Evolutionary conservation across 1,140 invertebrate species (phyloP).

Genomic region (Chironomus tepperi): DNA sequence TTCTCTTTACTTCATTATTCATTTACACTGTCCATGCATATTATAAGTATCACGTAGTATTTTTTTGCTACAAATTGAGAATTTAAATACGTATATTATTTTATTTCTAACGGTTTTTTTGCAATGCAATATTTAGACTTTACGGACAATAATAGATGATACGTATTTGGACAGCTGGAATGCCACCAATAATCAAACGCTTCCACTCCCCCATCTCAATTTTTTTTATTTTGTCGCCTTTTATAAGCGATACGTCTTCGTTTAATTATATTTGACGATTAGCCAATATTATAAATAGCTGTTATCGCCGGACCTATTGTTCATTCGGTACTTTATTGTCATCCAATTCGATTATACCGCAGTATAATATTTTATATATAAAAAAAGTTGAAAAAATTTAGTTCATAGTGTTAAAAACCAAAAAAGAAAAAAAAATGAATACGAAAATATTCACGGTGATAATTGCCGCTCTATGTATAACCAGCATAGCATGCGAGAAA

Average conservation of each 20-base stretch:
- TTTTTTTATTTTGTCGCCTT: not conserved
- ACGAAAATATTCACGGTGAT: constrained; percentile 5
- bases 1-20: too few species aligned
- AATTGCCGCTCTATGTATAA: constrained; percentile 27
- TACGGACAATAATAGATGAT: not conserved
- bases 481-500: constrained; percentile 31
- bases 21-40: too few species aligned
- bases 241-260: not conserved
- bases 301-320: not conserved
- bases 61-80: too few species aligned
- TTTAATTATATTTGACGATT: not conserved
- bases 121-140: too few species aligned
- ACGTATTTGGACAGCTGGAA: constrained; percentile 6
- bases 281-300: constrained; percentile 14
- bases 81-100: too few species aligned
- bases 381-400: not conserved
- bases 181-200: not conserved
- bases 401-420: not conserved
- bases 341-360: not conserved
- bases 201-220: not conserved
- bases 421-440: not conserved
- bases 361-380: not conserved
- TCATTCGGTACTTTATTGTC: constrained; percentile 12
- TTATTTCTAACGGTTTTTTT: too few species aligned
- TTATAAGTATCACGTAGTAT: too few species aligned